These are phyloP conservation scores for Anorthoa munda DNA, from an alignment of 2,888 invertebrate species.

Conservation along the genomic window DNA sequence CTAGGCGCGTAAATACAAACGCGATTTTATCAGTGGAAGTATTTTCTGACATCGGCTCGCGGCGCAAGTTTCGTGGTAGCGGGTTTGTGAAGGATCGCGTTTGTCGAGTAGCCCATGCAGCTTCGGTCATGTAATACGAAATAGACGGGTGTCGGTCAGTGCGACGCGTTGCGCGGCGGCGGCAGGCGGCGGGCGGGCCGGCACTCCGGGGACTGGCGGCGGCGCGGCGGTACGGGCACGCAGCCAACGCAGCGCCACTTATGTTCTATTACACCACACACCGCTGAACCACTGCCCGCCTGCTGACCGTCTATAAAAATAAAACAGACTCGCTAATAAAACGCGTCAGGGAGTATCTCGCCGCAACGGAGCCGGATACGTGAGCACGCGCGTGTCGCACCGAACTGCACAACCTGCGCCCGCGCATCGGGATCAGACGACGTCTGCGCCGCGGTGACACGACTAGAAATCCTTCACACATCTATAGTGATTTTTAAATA, in stretches of 20 bases:
- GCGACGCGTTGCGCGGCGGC: slow-evolving; percentile 38
- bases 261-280: slow-evolving; percentile 85
- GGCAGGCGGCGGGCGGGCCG: slow-evolving; percentile 78
- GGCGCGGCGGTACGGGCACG: slow-evolving; percentile 82
- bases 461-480: slow-evolving; percentile 1
- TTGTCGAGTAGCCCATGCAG: slow-evolving; percentile 49
- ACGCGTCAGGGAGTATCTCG: slow-evolving; percentile 70
- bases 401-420: slow-evolving; percentile 46
- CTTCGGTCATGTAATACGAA: slow-evolving; percentile 56
- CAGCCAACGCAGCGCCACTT: slow-evolving; percentile 84
- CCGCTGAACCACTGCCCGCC: slow-evolving; percentile 73
- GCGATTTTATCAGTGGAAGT: slow-evolving; percentile 64
- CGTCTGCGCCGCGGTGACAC: slow-evolving; percentile 10
- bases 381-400: slow-evolving; percentile 34
- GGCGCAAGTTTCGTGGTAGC: slow-evolving; percentile 27
- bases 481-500: slow-evolving; percentile 64
- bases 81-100: slow-evolving; percentile 32
- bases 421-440: slow-evolving; percentile 35
- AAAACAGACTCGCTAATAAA: slow-evolving; percentile 80
- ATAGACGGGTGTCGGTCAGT: slow-evolving; percentile 40
- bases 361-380: slow-evolving; percentile 60
- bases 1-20: slow-evolving; percentile 73
- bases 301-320: slow-evolving; percentile 82
- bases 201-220: slow-evolving; percentile 86
- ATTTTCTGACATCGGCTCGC: slow-evolving; percentile 58